Evolutionary conservation across 2,888 invertebrate genomes (phyloP).

Genomic region (Acanthosepion pharaonis): DNA sequence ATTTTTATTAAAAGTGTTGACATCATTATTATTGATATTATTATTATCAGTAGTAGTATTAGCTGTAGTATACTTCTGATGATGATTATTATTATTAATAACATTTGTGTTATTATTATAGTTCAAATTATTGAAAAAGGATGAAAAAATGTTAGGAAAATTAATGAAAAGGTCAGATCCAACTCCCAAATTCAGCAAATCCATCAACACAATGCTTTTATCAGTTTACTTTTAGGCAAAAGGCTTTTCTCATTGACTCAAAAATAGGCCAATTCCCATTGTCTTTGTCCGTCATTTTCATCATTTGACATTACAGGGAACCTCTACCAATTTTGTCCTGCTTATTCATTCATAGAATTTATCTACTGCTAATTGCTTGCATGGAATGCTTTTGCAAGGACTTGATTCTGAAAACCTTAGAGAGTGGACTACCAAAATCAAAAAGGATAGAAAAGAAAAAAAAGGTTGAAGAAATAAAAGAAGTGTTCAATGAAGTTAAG

Average conservation of each 20-base stretch:
- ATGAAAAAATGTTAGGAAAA: background rate
- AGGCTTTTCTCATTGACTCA: background rate
- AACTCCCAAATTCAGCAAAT: background rate
- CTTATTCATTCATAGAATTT: conserved; percentile 1
- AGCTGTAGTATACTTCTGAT: too few relatives aligned
- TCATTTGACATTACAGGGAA: background rate
- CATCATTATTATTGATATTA: too few relatives aligned
- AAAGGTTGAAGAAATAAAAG: background rate
- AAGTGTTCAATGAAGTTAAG: background rate
- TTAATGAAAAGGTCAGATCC: background rate
- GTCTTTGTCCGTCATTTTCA: background rate
- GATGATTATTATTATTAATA: too few relatives aligned
- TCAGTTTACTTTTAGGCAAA: background rate
- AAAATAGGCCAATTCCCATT: background rate
- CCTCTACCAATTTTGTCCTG: background rate
- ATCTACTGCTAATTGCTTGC: background rate
- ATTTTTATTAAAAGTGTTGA: too few relatives aligned
- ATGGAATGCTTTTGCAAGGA: background rate
- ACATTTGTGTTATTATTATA: background rate
- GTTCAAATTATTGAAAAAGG: background rate
- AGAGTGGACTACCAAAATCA: background rate
- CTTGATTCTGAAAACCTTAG: background rate
- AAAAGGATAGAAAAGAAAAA: background rate
- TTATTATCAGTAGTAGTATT: too few relatives aligned
- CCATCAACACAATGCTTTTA: background rate